Percentiles rank a stretch among this genome's conserved stretches.
Conservation (phyloP, 2,797 vertebrate genomes). For the Anguilla marmorata region DNA sequence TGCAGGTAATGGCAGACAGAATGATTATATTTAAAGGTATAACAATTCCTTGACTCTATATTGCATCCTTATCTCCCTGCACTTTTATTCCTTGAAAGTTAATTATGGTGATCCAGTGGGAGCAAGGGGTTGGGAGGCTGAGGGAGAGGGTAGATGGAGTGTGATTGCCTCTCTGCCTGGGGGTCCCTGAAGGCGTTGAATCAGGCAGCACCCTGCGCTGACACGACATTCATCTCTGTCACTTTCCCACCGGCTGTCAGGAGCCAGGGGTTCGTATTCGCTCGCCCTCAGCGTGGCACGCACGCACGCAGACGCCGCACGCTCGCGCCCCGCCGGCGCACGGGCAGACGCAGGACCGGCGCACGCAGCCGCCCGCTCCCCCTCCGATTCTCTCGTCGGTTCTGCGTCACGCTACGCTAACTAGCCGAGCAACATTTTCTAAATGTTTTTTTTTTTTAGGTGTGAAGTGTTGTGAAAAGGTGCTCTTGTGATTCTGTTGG, state of each 20-base stretch:
- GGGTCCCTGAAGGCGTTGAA: background rate
- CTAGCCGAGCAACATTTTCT: background rate
- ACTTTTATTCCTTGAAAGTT: constrained; percentile 11
- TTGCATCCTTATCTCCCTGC: constrained; percentile 1
- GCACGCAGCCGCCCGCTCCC: background rate
- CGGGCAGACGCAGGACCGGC: background rate
- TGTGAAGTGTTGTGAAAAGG: background rate
- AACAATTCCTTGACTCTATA: background rate
- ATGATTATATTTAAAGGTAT: constrained; percentile 24
- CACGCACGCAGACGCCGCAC: background rate
- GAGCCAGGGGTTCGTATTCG: background rate
- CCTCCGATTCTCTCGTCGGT: background rate
- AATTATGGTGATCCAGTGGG: constrained; percentile 18
- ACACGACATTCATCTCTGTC: constrained; percentile 29
- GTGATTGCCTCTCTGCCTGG: constrained; percentile 17
- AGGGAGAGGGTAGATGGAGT: constrained; percentile 7
- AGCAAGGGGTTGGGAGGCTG: constrained; percentile 4
- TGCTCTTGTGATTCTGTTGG: background rate
- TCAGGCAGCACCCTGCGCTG: constrained; percentile 13
- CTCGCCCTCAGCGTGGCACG: background rate
- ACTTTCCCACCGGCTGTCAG: constrained; percentile 20
- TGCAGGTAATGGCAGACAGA: background rate
- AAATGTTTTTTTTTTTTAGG: background rate
- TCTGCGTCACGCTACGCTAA: background rate
- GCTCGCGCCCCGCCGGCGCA: background rate